phyloP scores from a whole-genome alignment of 2,888 invertebrate genomes.

The Parnassius orleans region DNA sequence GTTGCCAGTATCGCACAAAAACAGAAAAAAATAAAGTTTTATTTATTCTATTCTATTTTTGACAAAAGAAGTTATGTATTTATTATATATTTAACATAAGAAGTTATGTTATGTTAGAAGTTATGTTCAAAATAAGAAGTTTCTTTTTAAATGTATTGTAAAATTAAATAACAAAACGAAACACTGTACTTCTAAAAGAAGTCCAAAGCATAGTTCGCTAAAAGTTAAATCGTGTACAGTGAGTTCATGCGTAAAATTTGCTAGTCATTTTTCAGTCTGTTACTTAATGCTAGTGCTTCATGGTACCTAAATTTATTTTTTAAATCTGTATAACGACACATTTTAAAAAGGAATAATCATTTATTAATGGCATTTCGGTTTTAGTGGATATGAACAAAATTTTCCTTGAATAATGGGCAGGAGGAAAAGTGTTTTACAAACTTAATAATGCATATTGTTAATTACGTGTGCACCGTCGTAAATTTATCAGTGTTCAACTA shows the following conservation, averaged over 20 bases:
- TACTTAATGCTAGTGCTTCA: background rate
- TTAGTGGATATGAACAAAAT: constrained; percentile 21
- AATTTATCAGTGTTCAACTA: constrained; percentile 13
- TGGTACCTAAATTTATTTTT: too few relatives aligned
- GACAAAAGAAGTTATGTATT: too few relatives aligned
- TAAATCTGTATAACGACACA: too few relatives aligned
- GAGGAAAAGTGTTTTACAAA: constrained; percentile 45
- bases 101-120: too few relatives aligned
- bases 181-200: constrained; percentile 30
- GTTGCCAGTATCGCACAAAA: constrained; percentile 23
- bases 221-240: constrained; percentile 1
- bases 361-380: background rate
- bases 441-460: constrained; percentile 22
- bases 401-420: constrained; percentile 27
- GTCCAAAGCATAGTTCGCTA: constrained; percentile 37
- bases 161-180: background rate
- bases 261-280: background rate
- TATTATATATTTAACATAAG: too few relatives aligned
- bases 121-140: too few relatives aligned
- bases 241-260: background rate
- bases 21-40: background rate
- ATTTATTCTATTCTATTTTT: too few relatives aligned
- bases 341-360: too few relatives aligned
- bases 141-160: too few relatives aligned
- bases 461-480: constrained; percentile 9